Evolutionary conservation across 1,140 invertebrate genomes (phyloP), one percentile per base, ranked within the genome.

Genomic region (Musca domestica): DNA sequence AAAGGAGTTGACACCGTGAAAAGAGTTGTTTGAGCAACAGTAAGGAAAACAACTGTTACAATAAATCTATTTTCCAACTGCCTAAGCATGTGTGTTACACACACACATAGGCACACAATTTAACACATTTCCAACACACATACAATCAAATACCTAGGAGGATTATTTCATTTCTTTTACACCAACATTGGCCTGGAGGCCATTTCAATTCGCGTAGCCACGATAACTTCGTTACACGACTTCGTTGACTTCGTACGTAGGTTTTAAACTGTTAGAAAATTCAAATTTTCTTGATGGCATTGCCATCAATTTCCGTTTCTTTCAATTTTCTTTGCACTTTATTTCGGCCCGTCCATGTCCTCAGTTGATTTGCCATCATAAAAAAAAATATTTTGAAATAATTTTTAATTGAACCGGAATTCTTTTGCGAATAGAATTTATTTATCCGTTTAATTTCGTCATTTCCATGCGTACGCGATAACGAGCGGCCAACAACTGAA

Each of bases 401-500:
- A 14, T n/a, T 4, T 30, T 30, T 27, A 25, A 3, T 19, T 19
- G n/a, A n/a, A n/a, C n/a, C n/a, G n/a, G n/a, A n/a, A n/a, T n/a
- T n/a, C n/a, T 20, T 19, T 51, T 17, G 14, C 20, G 15, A 51
- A 19, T 15, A 51, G 20, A 15, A n/a, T n/a, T 54, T 54, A 12
- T 23, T 58, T 30, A n/a, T 15, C 54, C 54, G 54, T 58, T 58
- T 58, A 58, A 30, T 22, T 19, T 14, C n/a, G 12, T 58, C 23
- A 58, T 30, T 58, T 12, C 25, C 54, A 58, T 58, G 23, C 27
- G 25, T 14, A 58, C 19, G 30, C 54, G 19, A 30, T 17, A 27
- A 58, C 54, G 23, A 58, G 54, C 54, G 54, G 54, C 54, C 54
- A 58, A 58, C 54, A 58, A 58, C 54, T 58, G 19, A 58, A 30